Evolutionary conservation across 1,140 invertebrate genomes (phyloP).

Genomic region (Luehdorfia chinensis): DNA sequence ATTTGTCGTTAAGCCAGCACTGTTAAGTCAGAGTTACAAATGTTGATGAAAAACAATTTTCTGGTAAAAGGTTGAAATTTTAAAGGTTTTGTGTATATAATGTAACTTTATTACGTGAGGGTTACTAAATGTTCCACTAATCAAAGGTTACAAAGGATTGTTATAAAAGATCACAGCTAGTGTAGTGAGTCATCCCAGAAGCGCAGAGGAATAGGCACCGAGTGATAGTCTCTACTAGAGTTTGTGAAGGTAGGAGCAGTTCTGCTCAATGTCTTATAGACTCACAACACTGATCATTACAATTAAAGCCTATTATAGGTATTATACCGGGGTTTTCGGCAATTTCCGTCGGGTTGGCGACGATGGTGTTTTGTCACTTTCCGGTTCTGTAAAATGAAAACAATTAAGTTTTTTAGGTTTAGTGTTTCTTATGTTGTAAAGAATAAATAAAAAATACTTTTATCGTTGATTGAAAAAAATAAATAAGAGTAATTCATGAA

Average conservation of each 20-base stretch:
- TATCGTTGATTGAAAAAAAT: neutral
- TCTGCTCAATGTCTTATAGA: conserved; percentile 52
- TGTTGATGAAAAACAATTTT: too few relatives aligned
- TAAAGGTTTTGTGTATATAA: too few relatives aligned
- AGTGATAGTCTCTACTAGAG: conserved; percentile 70
- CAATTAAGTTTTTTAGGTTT: conserved; percentile 31
- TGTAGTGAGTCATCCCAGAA: conserved; percentile 42
- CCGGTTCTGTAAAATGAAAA: conserved; percentile 82
- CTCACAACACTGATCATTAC: conserved; percentile 75
- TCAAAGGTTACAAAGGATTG: conserved; percentile 10
- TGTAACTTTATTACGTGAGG: too few relatives aligned
- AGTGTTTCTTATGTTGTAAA: neutral
- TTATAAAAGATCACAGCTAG: conserved; percentile 31
- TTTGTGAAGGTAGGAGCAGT: conserved; percentile 54
- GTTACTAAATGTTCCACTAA: conserved; percentile 35
- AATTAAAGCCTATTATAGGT: conserved; percentile 70
- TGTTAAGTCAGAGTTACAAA: too few relatives aligned
- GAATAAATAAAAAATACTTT: neutral
- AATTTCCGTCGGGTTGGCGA: conserved; percentile 93
- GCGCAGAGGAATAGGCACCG: conserved; percentile 64
- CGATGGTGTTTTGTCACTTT: conserved; percentile 88
- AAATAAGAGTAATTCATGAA: neutral
- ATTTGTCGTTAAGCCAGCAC: too few relatives aligned
- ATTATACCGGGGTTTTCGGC: conserved; percentile 96
- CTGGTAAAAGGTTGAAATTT: too few relatives aligned